phyloP scores from a whole-genome alignment of 2,888 invertebrate species.

The Parnassius glacialis region DNA sequence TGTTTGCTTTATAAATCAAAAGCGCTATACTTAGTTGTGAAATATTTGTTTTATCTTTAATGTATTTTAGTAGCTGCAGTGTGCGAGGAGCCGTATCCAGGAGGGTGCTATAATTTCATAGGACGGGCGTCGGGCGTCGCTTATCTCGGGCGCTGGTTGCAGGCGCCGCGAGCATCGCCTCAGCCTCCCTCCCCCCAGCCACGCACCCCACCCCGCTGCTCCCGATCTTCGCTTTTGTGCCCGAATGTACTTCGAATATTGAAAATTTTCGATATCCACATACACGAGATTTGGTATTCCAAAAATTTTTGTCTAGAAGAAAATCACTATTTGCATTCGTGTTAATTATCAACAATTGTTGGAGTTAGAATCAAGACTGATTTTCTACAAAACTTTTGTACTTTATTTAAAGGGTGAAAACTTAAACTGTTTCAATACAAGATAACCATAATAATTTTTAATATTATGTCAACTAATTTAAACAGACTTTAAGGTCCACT shows the following conservation, averaged over 20 bases:
- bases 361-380: too few species aligned
- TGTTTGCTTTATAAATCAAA: too few species aligned
- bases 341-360: not conserved
- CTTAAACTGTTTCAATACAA: too few species aligned
- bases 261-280: slow-evolving; percentile 53
- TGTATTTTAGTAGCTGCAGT: slow-evolving; percentile 11
- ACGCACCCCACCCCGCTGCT: slow-evolving; percentile 30
- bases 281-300: slow-evolving; percentile 12
- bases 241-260: slow-evolving; percentile 47
- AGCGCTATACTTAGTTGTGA: too few species aligned
- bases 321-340: not conserved
- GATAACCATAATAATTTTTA: too few species aligned
- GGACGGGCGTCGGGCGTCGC: slow-evolving; percentile 76
- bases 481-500: too few species aligned
- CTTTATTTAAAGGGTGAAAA: too few species aligned
- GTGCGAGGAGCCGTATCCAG: slow-evolving; percentile 36
- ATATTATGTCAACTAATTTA: too few species aligned
- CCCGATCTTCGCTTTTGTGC: slow-evolving; percentile 40
- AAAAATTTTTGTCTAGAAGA: slow-evolving; percentile 13
- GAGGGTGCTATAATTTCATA: slow-evolving; percentile 75
- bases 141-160: slow-evolving; percentile 72
- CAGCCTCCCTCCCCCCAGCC: slow-evolving; percentile 32
- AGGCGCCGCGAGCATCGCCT: slow-evolving; percentile 73
- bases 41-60: too few species aligned
- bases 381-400: too few species aligned